phyloP scores from a whole-genome alignment of 2,888 invertebrate genomes.

The Agrotis puta region DNA sequence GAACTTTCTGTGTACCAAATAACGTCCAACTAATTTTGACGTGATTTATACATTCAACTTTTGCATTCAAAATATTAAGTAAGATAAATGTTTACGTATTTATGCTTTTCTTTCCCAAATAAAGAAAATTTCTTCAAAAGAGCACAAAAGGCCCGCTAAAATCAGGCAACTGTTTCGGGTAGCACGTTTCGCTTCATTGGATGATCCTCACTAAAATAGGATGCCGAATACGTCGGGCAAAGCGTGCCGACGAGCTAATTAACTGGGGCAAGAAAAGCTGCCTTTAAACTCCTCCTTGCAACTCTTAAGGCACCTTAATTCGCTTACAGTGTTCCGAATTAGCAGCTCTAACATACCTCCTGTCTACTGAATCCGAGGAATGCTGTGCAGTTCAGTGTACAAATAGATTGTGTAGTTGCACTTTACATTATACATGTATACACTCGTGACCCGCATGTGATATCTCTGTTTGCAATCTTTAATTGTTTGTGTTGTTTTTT shows the following conservation, averaged over 20 bases:
- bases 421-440: neutral
- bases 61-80: too few relatives aligned
- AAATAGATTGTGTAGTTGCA: slow-evolving; percentile 33
- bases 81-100: neutral
- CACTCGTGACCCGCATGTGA: slow-evolving; percentile 50
- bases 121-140: slow-evolving; percentile 17
- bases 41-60: too few relatives aligned
- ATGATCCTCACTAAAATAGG: slow-evolving; percentile 63
- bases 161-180: slow-evolving; percentile 44
- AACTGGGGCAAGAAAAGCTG: slow-evolving; percentile 69
- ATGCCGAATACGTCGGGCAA: slow-evolving; percentile 54
- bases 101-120: neutral
- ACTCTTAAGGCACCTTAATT: slow-evolving; percentile 72
- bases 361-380: slow-evolving; percentile 36
- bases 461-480: slow-evolving; percentile 43
- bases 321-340: slow-evolving; percentile 61
- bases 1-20: too few relatives aligned
- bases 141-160: slow-evolving; percentile 37
- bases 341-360: slow-evolving; percentile 47
- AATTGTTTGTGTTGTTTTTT: slow-evolving; percentile 35
- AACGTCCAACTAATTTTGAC: too few relatives aligned
- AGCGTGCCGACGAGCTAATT: slow-evolving; percentile 74
- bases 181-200: slow-evolving; percentile 57
- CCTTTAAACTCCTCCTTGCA: slow-evolving; percentile 70
- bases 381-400: slow-evolving; percentile 25